Evolutionary conservation across 2,888 invertebrate genomes (phyloP), one percentile per base, ranked within the genome.

Genomic region (Lathronympha strigana): DNA sequence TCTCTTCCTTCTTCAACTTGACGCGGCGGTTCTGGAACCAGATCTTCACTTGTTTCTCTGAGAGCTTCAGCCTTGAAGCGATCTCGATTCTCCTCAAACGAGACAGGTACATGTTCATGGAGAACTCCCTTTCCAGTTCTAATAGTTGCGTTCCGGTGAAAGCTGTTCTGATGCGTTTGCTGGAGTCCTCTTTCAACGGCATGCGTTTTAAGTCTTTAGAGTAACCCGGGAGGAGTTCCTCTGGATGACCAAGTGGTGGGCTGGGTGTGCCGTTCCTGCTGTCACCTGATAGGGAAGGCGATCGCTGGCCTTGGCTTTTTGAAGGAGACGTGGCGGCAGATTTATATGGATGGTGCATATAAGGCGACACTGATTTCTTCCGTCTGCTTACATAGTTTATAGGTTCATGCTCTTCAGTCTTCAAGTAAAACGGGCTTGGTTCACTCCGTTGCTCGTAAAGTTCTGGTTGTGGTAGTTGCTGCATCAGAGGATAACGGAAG

Each of bases 21-120:
- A 98, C 98, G 1, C 98, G 93, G 5, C 98, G 94, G 84, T 98
- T 98, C 83, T 98, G 97, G 87, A 98, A 98, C 98, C 98, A 97
- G 72, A 97, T 97, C 84, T 97, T 98, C 70, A 98, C 98, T 90
- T 98, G 98, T 80, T 98, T 98, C 86, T 98, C 98, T 0, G 97
- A 97, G 0, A 98, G 88, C 57, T 96, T 94, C 67, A 98, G 86
- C 71, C 96, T 95, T 28, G 97, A 97, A 3, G 98, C 98, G 61
- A 98, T 98, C 87, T 98, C 98, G 71, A 98, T 98, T 66, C 98
- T 93, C 58, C 98, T 93, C 71, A 98, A 85, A 45, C 98, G 93
- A 0, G 98, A 97, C 36, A 98, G 88, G 79, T 98, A 98, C 95
- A 97, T 98, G 81, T 98, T 98, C 73, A 95, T 87, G 0, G 96